Conservation (phyloP, 2,797 vertebrate genomes). For the Catharus ustulatus region DNA sequence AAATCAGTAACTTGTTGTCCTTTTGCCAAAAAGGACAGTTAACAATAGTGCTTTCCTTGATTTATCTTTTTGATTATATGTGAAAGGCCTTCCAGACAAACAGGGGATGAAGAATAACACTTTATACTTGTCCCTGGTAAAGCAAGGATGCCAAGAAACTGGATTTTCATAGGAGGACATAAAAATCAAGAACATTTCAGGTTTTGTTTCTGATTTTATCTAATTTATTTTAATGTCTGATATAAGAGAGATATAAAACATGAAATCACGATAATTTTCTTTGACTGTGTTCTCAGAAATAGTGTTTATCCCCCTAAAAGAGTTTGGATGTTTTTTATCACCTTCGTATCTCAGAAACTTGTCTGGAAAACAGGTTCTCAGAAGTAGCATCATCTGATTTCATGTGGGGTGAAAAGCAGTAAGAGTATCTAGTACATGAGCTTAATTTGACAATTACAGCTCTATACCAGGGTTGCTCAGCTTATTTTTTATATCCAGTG, state of each 20-base stretch:
- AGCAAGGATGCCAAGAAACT: background rate
- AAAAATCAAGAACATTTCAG: background rate
- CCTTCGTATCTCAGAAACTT: background rate
- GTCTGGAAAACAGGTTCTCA: background rate
- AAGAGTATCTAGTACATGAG: background rate
- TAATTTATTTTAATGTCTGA: background rate
- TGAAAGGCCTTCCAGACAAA: background rate
- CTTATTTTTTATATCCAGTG: background rate
- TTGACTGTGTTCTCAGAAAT: background rate
- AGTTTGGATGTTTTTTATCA: background rate
- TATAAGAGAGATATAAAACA: background rate
- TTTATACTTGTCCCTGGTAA: background rate
- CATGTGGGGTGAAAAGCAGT: background rate
- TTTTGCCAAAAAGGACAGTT: background rate
- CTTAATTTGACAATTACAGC: background rate
- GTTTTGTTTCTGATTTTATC: background rate
- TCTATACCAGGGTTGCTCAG: background rate
- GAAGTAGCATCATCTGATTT: background rate
- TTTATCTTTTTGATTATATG: background rate
- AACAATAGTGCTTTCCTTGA: background rate
- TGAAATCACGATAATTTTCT: background rate
- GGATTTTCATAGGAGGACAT: background rate
- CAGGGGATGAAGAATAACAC: background rate
- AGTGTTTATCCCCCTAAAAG: accelerated
- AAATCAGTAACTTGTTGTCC: background rate